These are phyloP conservation scores for Xestia c-nigrum DNA, from an alignment of 2,888 invertebrate species.

Conservation along the genomic window DNA sequence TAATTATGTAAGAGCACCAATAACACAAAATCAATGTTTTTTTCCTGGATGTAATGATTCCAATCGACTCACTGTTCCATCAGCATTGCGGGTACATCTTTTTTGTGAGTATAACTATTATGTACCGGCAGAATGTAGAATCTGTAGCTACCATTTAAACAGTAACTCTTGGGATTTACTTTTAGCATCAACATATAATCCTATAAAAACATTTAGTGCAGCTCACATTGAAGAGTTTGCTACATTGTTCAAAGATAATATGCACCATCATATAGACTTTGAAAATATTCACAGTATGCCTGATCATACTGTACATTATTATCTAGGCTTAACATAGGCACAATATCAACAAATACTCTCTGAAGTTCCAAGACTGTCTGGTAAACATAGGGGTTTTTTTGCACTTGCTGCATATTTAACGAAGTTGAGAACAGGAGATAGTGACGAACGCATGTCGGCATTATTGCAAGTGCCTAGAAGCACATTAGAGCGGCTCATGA, in stretches of 20 bases:
- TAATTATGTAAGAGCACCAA: slow-evolving; percentile 8
- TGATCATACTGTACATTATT: slow-evolving; percentile 23
- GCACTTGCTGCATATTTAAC: slow-evolving; percentile 23
- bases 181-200: slow-evolving; percentile 6
- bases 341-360: neutral
- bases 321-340: slow-evolving; percentile 7
- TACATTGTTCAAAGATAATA: slow-evolving; percentile 24
- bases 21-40: slow-evolving; percentile 16
- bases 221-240: slow-evolving; percentile 14
- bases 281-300: slow-evolving; percentile 20
- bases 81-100: slow-evolving; percentile 13
- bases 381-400: slow-evolving; percentile 10
- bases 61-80: slow-evolving; percentile 17
- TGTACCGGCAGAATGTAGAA: slow-evolving; percentile 23
- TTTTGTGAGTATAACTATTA: slow-evolving; percentile 23
- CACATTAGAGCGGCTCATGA: slow-evolving; percentile 29
- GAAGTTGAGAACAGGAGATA: slow-evolving; percentile 35
- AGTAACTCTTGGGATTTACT: slow-evolving; percentile 20
- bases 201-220: slow-evolving; percentile 24
- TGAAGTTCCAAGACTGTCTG: slow-evolving; percentile 1
- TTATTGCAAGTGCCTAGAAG: slow-evolving; percentile 40
- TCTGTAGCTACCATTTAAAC: slow-evolving; percentile 20
- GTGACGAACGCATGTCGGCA: slow-evolving; percentile 39
- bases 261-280: slow-evolving; percentile 22
- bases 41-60: slow-evolving; percentile 17